Base-by-base conservation (phyloP, 2,113 vertebrate species). In the Corythornis vintsioides region DNA sequence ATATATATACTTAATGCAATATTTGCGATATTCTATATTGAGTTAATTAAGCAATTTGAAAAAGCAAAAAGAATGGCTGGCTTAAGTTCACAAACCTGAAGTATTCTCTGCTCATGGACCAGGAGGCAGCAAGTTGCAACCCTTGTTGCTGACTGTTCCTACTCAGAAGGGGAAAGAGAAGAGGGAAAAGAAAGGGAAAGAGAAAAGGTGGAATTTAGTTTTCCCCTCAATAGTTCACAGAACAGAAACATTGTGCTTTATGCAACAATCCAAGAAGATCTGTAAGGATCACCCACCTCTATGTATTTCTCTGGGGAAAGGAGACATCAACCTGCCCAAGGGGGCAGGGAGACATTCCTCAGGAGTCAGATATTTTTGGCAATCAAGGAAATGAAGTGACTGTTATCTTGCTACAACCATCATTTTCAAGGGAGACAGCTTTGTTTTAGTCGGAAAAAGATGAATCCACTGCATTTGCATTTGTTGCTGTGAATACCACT, bases 131-230 rank as follows among this genome's bases (percentile, higher is more conserved):
- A 67, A 31, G 40, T n/a, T 69, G 15, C 13, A 89, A 20, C 9
- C 3, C 29, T 50, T 0, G 0, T 2, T 40, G 17, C 17, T 9
- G 10, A 48, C 2, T 5, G 60, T 25, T 64, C 22, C 22, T 15
- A 43, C 7, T 10, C 15, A 38, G 56, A 80, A 77, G 7, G 11
- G n/a, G 19, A 53, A 88, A 52, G 3, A 48, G 20, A 78, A 10
- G 8, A 83, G 22, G 13, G 5, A 24, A 45, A 43, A 65, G 19
- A 65, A 83, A 64, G 31, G 14, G 11, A 35, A 56, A 47, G 21
- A 57, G 11, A 72, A 83, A 90, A 50, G 10, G 15, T 31, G 22
- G 47, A 74, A 64, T 7, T 31, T 2, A 47, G 16, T 56, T 81
- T 81, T 66, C 18, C 9, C 11, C 50, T 86, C 19, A 59, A 17